Percentiles rank a stretch among this genome's conserved stretches.
These are phyloP conservation scores for Patella ulyssiponensis DNA, from an alignment of 2,888 invertebrate genomes.

Conservation along the genomic window DNA sequence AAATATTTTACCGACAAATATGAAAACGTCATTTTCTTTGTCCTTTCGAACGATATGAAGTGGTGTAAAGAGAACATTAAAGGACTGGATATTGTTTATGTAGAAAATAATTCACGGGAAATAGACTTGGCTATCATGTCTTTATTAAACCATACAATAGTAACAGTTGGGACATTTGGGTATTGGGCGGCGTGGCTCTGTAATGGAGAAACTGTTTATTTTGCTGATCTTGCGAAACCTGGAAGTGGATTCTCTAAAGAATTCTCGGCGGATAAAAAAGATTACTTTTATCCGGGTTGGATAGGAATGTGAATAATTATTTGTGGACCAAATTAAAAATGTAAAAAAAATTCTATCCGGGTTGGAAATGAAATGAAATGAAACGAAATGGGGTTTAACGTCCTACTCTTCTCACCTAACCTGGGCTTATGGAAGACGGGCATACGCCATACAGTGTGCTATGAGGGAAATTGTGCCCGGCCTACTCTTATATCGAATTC, in stretches of 20 bases:
- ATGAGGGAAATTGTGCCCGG: too few species aligned
- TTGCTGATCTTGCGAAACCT: background rate
- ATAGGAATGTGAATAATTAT: background rate
- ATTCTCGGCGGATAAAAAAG: conserved; percentile 10
- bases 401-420: too few species aligned
- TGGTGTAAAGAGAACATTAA: conserved; percentile 18
- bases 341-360: too few species aligned
- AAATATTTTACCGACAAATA: conserved; percentile 16
- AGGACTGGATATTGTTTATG: conserved; percentile 4
- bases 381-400: too few species aligned
- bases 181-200: conserved; percentile 31
- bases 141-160: conserved; percentile 22
- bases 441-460: too few species aligned
- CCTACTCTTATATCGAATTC: too few species aligned
- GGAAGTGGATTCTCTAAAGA: background rate
- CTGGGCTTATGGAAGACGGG: too few species aligned
- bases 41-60: conserved; percentile 17
- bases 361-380: too few species aligned
- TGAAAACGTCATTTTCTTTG: conserved; percentile 11
- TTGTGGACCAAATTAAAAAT: too few species aligned
- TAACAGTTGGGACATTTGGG: conserved; percentile 28
- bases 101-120: background rate
- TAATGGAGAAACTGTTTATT: conserved; percentile 27
- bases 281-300: conserved; percentile 15
- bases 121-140: conserved; percentile 28